A percentile compares a stretch with the other conserved stretches of the same genome.
Evolutionary conservation across 2,888 invertebrate genomes (phyloP).

Genomic region (Eledona agricola): DNA sequence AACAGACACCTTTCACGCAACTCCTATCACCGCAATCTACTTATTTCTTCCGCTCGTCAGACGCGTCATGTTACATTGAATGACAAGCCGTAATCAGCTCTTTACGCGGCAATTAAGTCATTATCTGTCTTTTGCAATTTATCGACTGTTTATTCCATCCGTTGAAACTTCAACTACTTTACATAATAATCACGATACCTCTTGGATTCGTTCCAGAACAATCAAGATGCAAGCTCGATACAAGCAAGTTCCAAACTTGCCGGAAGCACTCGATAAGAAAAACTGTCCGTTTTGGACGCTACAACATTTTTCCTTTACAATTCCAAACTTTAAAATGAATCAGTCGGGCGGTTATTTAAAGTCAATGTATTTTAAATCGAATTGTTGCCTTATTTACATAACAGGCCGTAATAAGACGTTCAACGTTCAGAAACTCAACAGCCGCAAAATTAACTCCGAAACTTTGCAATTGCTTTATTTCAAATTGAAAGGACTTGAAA

Average conservation of each 20-base stretch:
- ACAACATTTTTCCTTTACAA: constrained; percentile 30
- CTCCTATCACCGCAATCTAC: constrained; percentile 38
- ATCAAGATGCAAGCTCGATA: constrained; percentile 3
- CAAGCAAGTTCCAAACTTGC: constrained; percentile 8
- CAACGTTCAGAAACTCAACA: constrained; percentile 23
- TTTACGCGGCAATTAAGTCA: constrained; percentile 29
- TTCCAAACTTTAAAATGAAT: constrained; percentile 38
- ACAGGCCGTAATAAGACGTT: constrained; percentile 32
- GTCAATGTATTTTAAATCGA: constrained; percentile 37
- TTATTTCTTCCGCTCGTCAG: constrained; percentile 41
- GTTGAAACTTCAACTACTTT: constrained; percentile 4
- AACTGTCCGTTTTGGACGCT: constrained; percentile 4
- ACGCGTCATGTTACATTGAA: constrained; percentile 36
- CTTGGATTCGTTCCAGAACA: constrained; percentile 1
- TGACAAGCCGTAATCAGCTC: constrained; percentile 34
- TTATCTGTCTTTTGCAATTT: constrained; percentile 32
- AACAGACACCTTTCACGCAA: constrained; percentile 26
- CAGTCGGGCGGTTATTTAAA: constrained; percentile 37
- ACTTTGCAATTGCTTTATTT: constrained; percentile 26
- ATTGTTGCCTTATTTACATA: constrained; percentile 39
- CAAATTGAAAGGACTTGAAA: constrained; percentile 16
- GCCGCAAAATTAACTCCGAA: constrained; percentile 35
- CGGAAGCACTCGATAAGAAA: constrained; percentile 1
- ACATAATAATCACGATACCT: constrained; percentile 13
- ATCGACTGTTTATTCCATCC: constrained; percentile 5